Base-by-base conservation (phyloP, 2,888 invertebrate species). In the Aspidiotus rigidus region DNA sequence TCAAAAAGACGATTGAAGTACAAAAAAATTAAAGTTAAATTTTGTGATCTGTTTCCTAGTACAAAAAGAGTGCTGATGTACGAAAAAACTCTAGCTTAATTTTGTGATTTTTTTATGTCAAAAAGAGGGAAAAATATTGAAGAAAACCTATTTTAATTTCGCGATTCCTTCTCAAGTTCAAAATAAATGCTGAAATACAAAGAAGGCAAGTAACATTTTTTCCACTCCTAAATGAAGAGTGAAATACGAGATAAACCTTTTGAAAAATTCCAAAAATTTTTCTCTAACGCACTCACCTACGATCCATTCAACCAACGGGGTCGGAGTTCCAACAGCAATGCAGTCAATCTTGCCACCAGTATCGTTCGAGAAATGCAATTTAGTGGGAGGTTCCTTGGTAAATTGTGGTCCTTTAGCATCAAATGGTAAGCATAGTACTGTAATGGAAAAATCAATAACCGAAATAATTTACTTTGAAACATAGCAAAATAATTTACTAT, bases 311-410 rank as follows among this genome's bases (percentile, higher is more conserved):
- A 86, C 85, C 81, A 86, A 84, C 72, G 87, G 87, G 62, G 83
- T 81, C 69, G 88, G 88, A 76, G 83, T 84, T 71, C 85, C 85
- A 75, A 83, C 83, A 13, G 86, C 85, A 61, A 84, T 81, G 76
- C 89, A 89, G 78, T 84, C 86, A 74, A 88, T 83, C 70, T 83
- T 81, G 55, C 83, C 84, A 11, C 89, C 89, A 0, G 87, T 85
- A 77, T 85, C 85, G 79, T 88, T 88, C 75, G 87, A 86, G 80
- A 88, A 89, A 78, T 89, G 88, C 71, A 88, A 83, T 77, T 84
- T 84, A 76, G 86, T 87, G 40, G 86, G 83, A 7, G 89, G 89
- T 77, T 88, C 88, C 74, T 82, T 80, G 73, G 84, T 79, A 78
- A 88, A 84, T 74, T 82, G 81, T 71, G 85, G 84, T 73, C 87